These are phyloP conservation scores for Petroica traversi DNA, from an alignment of 2,113 vertebrate species.

Conservation along the genomic window DNA sequence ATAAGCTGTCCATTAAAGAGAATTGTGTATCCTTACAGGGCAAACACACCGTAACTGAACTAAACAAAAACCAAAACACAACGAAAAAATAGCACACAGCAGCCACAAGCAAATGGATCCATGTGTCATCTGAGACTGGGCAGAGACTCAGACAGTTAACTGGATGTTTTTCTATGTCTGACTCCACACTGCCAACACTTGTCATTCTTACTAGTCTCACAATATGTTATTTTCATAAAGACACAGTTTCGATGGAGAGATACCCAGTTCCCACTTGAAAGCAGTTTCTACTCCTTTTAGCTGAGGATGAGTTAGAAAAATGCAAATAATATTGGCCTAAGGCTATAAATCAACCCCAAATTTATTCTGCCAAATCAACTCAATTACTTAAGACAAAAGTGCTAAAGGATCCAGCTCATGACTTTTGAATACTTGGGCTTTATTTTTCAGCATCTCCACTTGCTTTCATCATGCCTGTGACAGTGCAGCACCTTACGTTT, in stretches of 20 bases:
- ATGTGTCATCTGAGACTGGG: neutral
- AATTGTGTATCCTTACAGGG: neutral
- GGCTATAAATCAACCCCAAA: neutral
- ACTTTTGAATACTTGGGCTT: neutral
- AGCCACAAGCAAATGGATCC: neutral
- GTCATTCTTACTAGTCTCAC: neutral
- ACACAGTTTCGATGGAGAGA: neutral
- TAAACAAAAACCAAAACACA: neutral
- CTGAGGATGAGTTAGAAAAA: neutral
- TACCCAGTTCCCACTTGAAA: neutral
- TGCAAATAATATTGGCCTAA: neutral
- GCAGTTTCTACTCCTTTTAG: neutral
- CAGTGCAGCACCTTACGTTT: neutral
- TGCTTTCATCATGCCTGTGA: neutral
- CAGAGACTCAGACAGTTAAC: neutral
- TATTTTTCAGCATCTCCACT: neutral
- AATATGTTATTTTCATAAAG: neutral
- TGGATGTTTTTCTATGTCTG: neutral
- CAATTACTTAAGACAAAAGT: neutral
- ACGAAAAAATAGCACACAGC: neutral
- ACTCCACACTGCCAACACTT: neutral
- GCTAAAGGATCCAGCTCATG: neutral
- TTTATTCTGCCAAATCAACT: neutral
- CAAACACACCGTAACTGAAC: neutral
- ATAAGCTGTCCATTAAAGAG: neutral